Percentiles rank a stretch among this genome's conserved stretches.
Conservation (phyloP, 2,797 vertebrate species). For the Mionectes olivaceus region DNA sequence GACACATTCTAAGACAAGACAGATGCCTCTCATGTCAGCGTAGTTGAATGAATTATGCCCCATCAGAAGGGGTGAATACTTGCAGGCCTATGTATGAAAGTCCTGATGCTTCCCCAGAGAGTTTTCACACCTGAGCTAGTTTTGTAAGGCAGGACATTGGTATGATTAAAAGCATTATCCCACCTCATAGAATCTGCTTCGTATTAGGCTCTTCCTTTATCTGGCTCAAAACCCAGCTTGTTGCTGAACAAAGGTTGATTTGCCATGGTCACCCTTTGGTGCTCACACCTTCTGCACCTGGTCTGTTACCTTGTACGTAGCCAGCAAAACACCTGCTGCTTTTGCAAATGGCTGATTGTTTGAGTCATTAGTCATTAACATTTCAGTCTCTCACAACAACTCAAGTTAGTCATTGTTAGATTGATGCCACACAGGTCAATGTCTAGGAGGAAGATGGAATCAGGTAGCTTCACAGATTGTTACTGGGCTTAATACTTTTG, state of each 20-base stretch:
- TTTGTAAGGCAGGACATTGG: background rate
- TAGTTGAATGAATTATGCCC: background rate
- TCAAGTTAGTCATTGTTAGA: background rate
- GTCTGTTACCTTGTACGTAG: background rate
- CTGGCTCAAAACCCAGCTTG: background rate
- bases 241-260: background rate
- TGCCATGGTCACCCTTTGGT: background rate
- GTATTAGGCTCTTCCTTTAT: too few species aligned
- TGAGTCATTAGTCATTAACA: background rate
- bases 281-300: too few species aligned
- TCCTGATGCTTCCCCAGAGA: background rate
- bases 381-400: background rate
- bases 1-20: background rate
- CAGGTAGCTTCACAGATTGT: background rate
- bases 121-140: background rate
- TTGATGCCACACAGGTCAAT: background rate
- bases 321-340: background rate
- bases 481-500: background rate
- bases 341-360: background rate
- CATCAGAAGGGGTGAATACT: too few species aligned
- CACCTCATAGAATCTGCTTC: background rate
- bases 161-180: background rate
- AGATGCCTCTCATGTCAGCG: accelerated
- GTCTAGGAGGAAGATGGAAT: background rate
- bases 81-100: too few species aligned